Evolutionary conservation across 2,113 vertebrate genomes (phyloP).

Genomic region (Empidonax traillii): DNA sequence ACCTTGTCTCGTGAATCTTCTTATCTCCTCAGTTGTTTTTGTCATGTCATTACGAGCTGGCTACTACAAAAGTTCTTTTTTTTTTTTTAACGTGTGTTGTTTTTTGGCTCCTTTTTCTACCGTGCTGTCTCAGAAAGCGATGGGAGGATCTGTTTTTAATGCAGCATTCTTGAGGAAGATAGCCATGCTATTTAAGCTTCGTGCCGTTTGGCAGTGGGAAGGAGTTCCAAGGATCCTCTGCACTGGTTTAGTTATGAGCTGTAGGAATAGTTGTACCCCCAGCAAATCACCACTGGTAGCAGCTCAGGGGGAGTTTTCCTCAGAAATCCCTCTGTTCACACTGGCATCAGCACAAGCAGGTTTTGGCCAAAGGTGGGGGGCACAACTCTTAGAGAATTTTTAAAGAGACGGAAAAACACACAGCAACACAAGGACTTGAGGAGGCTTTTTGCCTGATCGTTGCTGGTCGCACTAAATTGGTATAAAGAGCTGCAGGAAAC

Average conservation of each 20-base stretch:
- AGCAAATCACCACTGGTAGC: background rate
- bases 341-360: background rate
- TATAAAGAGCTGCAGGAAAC: background rate
- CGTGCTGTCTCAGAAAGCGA: background rate
- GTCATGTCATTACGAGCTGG: background rate
- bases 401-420: background rate
- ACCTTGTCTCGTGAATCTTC: background rate
- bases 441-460: background rate
- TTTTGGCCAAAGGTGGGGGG: background rate
- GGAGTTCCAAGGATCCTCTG: background rate
- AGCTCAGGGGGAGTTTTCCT: background rate
- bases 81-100: too few species aligned
- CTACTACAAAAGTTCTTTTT: background rate
- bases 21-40: background rate
- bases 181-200: background rate
- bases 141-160: background rate
- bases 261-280: background rate
- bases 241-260: background rate
- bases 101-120: background rate
- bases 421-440: background rate
- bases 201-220: background rate
- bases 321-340: background rate
- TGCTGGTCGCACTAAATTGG: background rate
- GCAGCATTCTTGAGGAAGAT: background rate
- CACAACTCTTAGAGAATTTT: rapidly evolving